phyloP scores from a whole-genome alignment of 2,113 vertebrate genomes.

The Ellobius talpinus region DNA sequence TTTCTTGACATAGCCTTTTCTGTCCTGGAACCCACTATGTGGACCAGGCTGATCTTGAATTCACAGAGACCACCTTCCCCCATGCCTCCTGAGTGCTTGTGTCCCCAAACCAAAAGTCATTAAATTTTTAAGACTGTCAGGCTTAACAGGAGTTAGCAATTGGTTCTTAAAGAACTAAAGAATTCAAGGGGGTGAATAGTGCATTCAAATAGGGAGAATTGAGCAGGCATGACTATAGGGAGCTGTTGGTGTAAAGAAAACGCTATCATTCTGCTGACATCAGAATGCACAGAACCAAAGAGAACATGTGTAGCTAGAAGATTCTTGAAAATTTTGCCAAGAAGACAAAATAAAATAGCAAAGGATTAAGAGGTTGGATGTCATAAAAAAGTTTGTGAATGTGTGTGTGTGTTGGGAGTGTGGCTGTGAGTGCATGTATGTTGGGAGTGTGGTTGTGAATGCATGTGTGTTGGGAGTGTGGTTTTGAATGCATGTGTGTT shows the following conservation, averaged over 20 bases:
- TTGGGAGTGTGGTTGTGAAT: no score
- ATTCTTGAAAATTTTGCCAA: background rate
- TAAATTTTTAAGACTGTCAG: background rate
- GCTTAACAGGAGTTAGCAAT: background rate
- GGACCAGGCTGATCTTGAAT: background rate
- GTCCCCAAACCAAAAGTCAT: background rate
- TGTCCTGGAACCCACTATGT: background rate
- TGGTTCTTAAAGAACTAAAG: background rate
- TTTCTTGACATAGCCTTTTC: background rate
- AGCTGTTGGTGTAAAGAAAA: background rate
- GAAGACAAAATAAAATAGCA: slow-evolving; percentile 6
- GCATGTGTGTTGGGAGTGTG: background rate
- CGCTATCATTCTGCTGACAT: background rate
- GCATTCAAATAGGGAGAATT: background rate
- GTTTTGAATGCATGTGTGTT: background rate
- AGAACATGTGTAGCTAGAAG: background rate
- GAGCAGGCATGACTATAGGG: background rate
- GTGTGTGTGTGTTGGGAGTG: background rate
- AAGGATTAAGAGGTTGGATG: background rate
- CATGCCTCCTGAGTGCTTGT: background rate
- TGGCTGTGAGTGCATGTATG: no score
- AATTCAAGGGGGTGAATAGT: background rate
- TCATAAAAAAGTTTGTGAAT: background rate
- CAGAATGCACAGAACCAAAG: background rate
- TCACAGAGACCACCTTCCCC: background rate